Percentiles rank a stretch among this genome's conserved stretches.
phyloP scores from a whole-genome alignment of 2,113 vertebrate species.

The Spilogale gracilis region DNA sequence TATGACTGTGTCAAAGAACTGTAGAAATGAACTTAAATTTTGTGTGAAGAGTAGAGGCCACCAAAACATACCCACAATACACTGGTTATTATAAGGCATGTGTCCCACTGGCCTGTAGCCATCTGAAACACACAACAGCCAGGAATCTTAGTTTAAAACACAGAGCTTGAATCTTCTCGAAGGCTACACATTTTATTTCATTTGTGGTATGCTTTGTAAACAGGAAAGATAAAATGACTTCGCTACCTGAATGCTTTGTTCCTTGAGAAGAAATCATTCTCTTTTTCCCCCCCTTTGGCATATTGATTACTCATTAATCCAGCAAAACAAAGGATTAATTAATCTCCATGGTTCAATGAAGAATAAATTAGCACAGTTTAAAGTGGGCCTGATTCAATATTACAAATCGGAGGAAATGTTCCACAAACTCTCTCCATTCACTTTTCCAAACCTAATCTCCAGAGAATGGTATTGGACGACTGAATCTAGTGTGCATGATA shows the following conservation, averaged over 20 bases:
- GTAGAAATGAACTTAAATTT: background rate
- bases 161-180: background rate
- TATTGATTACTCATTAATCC: conserved; percentile 85
- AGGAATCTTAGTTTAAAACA: background rate
- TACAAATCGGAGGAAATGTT: conserved; percentile 78
- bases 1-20: background rate
- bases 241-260: conserved; percentile 76
- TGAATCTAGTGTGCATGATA: background rate
- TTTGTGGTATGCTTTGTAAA: conserved; percentile 70
- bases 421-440: background rate
- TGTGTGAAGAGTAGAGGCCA: background rate
- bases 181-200: conserved; percentile 42
- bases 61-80: background rate
- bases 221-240: conserved; percentile 66
- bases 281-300: conserved; percentile 72
- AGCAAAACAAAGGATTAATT: conserved; percentile 85
- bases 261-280: conserved; percentile 79
- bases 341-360: conserved; percentile 83
- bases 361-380: conserved; percentile 81
- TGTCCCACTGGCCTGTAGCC: background rate
- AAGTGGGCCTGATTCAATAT: conserved; percentile 79
- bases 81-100: background rate
- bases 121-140: background rate
- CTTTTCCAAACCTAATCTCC: conserved; percentile 65
- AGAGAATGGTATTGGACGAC: conserved; percentile 19